Base-by-base conservation (phyloP, 2,888 invertebrate species). In the Metopia argyrocephala region DNA sequence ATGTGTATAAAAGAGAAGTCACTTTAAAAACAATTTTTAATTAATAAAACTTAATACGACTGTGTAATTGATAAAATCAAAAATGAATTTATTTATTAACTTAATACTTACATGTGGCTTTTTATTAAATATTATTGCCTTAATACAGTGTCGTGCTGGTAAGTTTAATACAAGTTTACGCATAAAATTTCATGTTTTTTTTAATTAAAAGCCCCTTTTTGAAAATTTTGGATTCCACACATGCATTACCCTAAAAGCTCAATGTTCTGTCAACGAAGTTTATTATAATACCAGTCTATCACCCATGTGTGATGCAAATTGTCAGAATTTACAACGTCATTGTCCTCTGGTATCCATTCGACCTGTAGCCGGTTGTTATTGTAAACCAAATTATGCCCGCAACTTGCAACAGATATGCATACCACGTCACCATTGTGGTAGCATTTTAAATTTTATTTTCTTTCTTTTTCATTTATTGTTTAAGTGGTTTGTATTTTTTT, bases 231-330 rank as follows among this genome's bases (percentile, higher is more conserved):
- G n/a, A 48, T 56, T 56, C 45, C 52, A n/a, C n/a, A 48, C 50
- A 48, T 68, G 54, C 52, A 38, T 38, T 62, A 46, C 12, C 4
- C 27, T 66, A 21, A 45, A 61, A 74, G 76, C 78, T 75, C 52
- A 75, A 54, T 83, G 79, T 64, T 38, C 57, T 48, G 28, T 20
- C 9, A 62, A 81, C 74, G 79, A 83, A 66, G 31, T 62, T 25
- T 75, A 74, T 57, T 78, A 76, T 61, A 62, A 76, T 71, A 23
- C 28, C 23, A 31, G 0, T 3, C 61, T 46, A n/a, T 74, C 80
- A 46, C 80, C 83, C 48, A 66, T 46, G 50, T 83, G 80, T 57
- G 80, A 83, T 78, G 68, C 46, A 12, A 83, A 83, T 61, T 80
- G 82, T 73, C 80, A 83, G 75, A 52, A 80, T 69, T 65, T 81